A percentile compares a stretch with the other conserved stretches of the same genome.
These are phyloP conservation scores for Pungitius pungitius DNA, from an alignment of 2,113 vertebrate genomes.

Conservation along the genomic window DNA sequence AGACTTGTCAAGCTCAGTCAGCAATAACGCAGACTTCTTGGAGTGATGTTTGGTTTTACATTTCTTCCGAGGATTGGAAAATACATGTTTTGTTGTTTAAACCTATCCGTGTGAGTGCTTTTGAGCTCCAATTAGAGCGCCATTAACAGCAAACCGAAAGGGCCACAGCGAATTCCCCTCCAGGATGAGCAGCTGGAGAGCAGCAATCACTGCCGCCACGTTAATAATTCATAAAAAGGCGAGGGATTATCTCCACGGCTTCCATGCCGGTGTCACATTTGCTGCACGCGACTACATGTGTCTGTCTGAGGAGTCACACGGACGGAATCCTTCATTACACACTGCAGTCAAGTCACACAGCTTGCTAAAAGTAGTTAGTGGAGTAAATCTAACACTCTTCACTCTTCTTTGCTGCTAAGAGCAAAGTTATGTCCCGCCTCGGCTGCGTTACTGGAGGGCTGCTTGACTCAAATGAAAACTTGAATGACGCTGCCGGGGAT, in stretches of 20 bases:
- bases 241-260: constrained; percentile 8
- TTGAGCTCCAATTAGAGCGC: background rate
- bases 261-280: background rate
- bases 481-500: constrained; percentile 39
- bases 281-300: constrained; percentile 10
- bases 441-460: constrained; percentile 34
- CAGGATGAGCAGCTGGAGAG: background rate
- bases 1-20: background rate
- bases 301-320: constrained; percentile 9
- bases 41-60: too few species aligned
- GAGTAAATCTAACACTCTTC: constrained; percentile 35
- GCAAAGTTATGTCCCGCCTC: constrained; percentile 68
- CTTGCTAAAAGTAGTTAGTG: constrained; percentile 43
- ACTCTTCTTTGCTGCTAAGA: constrained; percentile 48
- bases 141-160: background rate
- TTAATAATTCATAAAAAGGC: constrained; percentile 30
- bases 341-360: constrained; percentile 24
- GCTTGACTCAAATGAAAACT: constrained; percentile 32
- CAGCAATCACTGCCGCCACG: constrained; percentile 2
- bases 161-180: background rate
- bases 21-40: too few species aligned
- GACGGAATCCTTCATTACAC: constrained; percentile 27
- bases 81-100: too few species aligned
- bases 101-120: too few species aligned
- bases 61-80: too few species aligned